These are phyloP conservation scores for Alectura lathami DNA, from an alignment of 2,113 vertebrate genomes.

Conservation along the genomic window DNA sequence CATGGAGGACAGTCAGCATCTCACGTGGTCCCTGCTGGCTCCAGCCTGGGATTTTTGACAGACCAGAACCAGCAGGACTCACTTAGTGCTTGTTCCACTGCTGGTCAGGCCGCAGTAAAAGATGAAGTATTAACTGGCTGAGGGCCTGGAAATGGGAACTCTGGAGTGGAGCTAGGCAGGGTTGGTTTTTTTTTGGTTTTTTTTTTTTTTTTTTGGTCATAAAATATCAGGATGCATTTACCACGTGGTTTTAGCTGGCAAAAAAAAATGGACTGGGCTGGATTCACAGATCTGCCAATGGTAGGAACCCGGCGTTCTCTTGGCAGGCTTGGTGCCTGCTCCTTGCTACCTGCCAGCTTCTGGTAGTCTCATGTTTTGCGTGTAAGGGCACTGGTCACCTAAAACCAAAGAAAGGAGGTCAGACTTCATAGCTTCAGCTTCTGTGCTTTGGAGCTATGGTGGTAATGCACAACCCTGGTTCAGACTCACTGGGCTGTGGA, in stretches of 20 bases:
- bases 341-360: not conserved
- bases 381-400: not conserved
- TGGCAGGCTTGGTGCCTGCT: not conserved
- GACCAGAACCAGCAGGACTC: constrained; percentile 29
- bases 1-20: not conserved
- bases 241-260: not conserved
- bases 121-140: constrained; percentile 52
- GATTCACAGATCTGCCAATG: not conserved
- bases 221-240: constrained; percentile 12
- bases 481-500: not conserved
- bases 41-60: constrained; percentile 1
- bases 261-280: not conserved
- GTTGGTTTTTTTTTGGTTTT: too few relatives aligned
- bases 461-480: not conserved
- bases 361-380: not conserved
- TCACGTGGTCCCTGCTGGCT: not conserved
- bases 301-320: not conserved
- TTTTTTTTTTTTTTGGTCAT: not conserved
- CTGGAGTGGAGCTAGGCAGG: not conserved
- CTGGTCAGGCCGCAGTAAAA: not conserved
- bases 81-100: not conserved
- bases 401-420: not conserved
- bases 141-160: constrained; percentile 51
- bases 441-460: not conserved
- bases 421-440: not conserved